phyloP scores from a whole-genome alignment of 2,888 invertebrate species.

The Tortricodes alternella region DNA sequence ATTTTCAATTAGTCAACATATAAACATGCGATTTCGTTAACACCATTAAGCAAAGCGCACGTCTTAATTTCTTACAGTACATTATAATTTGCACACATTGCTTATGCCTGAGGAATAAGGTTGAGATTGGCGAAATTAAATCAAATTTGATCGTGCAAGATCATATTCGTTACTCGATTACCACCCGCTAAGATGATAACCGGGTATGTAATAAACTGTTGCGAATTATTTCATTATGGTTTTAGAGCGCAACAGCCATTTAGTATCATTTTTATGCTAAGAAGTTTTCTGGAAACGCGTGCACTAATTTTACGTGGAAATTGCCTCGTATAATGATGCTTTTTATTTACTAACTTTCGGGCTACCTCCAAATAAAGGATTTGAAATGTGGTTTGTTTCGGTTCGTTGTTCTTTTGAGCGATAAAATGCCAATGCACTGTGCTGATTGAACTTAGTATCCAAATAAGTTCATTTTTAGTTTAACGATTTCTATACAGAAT shows the following conservation, averaged over 20 bases:
- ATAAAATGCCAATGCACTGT: too few relatives aligned
- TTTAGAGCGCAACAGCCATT: constrained; percentile 25
- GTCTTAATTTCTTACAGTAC: constrained; percentile 46
- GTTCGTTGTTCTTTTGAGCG: too few relatives aligned
- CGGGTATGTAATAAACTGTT: constrained; percentile 65
- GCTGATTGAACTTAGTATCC: too few relatives aligned
- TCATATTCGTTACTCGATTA: constrained; percentile 56
- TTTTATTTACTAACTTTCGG: constrained; percentile 15
- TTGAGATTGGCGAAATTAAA: constrained; percentile 38
- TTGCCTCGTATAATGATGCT: constrained; percentile 22
- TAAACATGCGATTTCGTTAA: constrained; percentile 51
- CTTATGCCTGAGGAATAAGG: constrained; percentile 7
- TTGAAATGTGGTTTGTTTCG: not conserved
- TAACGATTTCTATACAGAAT: too few relatives aligned
- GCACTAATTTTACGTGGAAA: constrained; percentile 26
- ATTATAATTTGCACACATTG: constrained; percentile 22
- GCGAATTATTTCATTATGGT: constrained; percentile 67
- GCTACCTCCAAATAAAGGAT: not conserved
- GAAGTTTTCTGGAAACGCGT: constrained; percentile 9
- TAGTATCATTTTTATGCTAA: constrained; percentile 12
- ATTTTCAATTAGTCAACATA: constrained; percentile 54
- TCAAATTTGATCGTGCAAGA: constrained; percentile 38
- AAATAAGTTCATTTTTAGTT: too few relatives aligned
- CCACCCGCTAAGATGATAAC: constrained; percentile 72
- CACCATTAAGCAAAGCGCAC: constrained; percentile 42